A percentile compares a stretch with the other conserved stretches of the same genome.
Conservation (phyloP, 2,888 invertebrate species). For the Agriopis leucophaearia region DNA sequence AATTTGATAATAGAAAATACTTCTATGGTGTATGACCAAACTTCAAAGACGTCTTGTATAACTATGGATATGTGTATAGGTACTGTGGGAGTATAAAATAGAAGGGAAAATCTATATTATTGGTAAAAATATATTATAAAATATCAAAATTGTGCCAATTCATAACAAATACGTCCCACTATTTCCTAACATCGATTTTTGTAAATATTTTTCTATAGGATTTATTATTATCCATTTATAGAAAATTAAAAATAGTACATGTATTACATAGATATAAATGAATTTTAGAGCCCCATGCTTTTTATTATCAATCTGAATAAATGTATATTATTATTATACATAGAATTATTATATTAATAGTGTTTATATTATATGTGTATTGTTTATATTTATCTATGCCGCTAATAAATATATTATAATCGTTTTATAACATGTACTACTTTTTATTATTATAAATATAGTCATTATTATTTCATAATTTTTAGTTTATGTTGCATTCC, state of each 20-base stretch:
- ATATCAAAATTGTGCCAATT: slow-evolving; percentile 68
- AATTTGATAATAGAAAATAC: slow-evolving; percentile 3
- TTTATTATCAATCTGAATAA: slow-evolving; percentile 19
- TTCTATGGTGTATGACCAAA: not conserved
- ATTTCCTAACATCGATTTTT: slow-evolving; percentile 62
- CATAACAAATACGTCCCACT: slow-evolving; percentile 58
- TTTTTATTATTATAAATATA: not conserved
- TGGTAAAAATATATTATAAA: slow-evolving; percentile 40
- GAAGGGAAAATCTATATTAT: slow-evolving; percentile 25
- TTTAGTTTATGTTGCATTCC: slow-evolving; percentile 36
- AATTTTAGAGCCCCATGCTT: slow-evolving; percentile 34
- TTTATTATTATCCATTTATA: slow-evolving; percentile 65
- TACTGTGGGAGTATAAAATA: slow-evolving; percentile 18
- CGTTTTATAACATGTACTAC: no score
- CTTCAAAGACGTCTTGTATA: not conserved
- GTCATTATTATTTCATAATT: not conserved
- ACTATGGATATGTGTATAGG: not conserved
- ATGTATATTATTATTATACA: not conserved
- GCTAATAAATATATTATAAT: no score
- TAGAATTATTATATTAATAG: slow-evolving; percentile 4
- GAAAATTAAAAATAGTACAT: slow-evolving; percentile 40
- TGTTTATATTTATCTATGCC: not conserved
- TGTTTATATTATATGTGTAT: slow-evolving; percentile 2
- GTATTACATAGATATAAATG: slow-evolving; percentile 33
- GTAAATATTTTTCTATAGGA: slow-evolving; percentile 71